Evolutionary conservation across 2,797 vertebrate genomes (phyloP), one percentile per base, ranked within the genome.

Genomic region (Myotis pilosus): DNA sequence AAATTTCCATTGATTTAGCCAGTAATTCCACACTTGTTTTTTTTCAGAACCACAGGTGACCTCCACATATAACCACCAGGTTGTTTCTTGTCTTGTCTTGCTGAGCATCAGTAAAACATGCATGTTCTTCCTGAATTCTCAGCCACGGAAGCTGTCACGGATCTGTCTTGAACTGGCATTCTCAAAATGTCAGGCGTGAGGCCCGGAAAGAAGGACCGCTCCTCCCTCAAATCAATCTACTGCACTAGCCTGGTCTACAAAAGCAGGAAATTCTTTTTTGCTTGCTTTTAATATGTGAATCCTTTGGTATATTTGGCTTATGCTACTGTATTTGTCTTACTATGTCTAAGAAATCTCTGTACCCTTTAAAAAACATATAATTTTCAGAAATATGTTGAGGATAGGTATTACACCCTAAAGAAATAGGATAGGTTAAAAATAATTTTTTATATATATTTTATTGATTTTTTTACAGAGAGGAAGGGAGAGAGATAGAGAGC

Each of bases 301-400:
- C 20, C n/a, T 64, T 25, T n/a, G 12, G 41, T 49, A 86, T 55
- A 87, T 47, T 95, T 95, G 93, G 44, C 30, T 85, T 13, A 79
- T 33, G 62, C 4, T 86, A 53, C 41, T 87, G 17, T 30, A 49
- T 47, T 74, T 57, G 2, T 62, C 71, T 78, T 79, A 72, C 41
- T 44, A 49, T 53, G 10, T 25, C 49, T 69, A 71, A 89, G 51
- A 96, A 90, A 95, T 89, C 30, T 93, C 72, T 74, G 16, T 23
- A n/a, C 6, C 19, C 30, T 93, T 82, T 76, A 22, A 95, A 92
- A 84, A 20, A 64, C 17, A 53, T 19, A 74, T 66, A 66, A 82
- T 82, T 75, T 94, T 90, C 41, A 95, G n/a, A 94, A 95, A 69
- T 85, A 81, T n/a, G 10, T 28, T 55, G 28, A 94, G 28, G 76